Base-by-base conservation (phyloP, 37 sponge, comb jelly and placozoan genomes). In the Lycopodina hypogea region DNA sequence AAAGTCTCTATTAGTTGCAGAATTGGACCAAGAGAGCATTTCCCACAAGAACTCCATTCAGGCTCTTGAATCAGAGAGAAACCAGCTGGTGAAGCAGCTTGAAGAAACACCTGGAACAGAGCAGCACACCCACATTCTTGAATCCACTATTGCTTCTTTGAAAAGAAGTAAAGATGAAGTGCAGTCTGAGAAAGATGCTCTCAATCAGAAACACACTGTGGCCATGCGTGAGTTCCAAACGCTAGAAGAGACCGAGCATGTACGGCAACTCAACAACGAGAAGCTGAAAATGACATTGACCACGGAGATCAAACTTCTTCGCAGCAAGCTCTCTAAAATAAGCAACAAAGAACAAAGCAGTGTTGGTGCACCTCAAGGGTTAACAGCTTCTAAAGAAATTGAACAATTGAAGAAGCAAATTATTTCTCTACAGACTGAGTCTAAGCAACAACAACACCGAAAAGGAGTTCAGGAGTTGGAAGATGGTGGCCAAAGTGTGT, bases 301-400 rank as follows among this genome's bases (percentile, higher is more conserved):
- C 56, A 84, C 85, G 2, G 85, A 84, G 69, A 84, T 84, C 9
- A 53, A 60, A 2, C 71, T 77, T n/a, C 34, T 86, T 42, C 51
- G 65, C 35, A 74, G 72, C 57, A 72, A 79, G 36, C 26, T 80
- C 2, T 7, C 22, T 1, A 65, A 81, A 1, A 0, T 81, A 35
- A 24, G 34, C 21, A 28, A 7, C 17, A 50, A 65, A 33, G 26
- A 61, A 1, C 41, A 28, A 15, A 42, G 9, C 4, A 41, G 34
- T 18, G 3, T 21, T 22, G 28, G 72, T 29, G 72, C 72, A 14
- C 59, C 70, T 60, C 80, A 79, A 4, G 42, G 40, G 17, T 18
- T 79, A 14, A 56, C 80, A 0, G 33, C 53, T 8, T 71, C 60
- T 72, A 71, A 59, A 50, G 72, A 80, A 4, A 29, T 71, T 6